Evolutionary conservation across 2,888 invertebrate genomes (phyloP).

Genomic region (Phengaris arion): DNA sequence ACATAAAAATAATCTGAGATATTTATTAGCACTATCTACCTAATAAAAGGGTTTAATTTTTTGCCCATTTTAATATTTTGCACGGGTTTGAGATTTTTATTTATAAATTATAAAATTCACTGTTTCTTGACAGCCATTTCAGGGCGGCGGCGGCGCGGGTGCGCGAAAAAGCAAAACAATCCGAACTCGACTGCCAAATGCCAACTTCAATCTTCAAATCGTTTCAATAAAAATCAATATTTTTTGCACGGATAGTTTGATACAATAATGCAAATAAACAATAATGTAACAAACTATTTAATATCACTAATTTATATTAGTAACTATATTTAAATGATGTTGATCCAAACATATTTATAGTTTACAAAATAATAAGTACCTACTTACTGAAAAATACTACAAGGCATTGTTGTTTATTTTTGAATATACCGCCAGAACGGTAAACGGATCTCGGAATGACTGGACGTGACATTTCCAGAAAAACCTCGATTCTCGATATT

Average conservation of each 20-base stretch:
- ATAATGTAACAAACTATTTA: no score
- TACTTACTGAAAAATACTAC: no score
- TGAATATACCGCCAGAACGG: no score
- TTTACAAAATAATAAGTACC: no score
- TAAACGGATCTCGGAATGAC: no score
- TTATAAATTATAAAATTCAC: neutral
- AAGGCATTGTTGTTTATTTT: no score
- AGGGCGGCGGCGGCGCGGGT: slow-evolving; percentile 65
- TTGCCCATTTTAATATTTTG: neutral
- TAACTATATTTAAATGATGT: no score
- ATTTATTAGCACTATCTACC: slow-evolving; percentile 3
- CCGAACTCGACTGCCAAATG: slow-evolving; percentile 40
- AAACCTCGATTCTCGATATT: no score
- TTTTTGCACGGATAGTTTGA: neutral
- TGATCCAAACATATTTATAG: no score
- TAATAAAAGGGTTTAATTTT: neutral
- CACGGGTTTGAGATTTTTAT: slow-evolving; percentile 2
- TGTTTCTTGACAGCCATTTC: slow-evolving; percentile 54
- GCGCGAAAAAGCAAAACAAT: slow-evolving; percentile 59
- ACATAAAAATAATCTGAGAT: neutral
- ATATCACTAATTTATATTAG: no score
- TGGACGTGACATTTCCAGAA: no score
- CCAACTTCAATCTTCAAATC: slow-evolving; percentile 47
- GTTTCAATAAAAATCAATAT: slow-evolving; percentile 44
- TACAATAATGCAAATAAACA: no score